Base-by-base conservation (phyloP, 2,888 invertebrate species). In the Nephrotoma guestfalica region DNA sequence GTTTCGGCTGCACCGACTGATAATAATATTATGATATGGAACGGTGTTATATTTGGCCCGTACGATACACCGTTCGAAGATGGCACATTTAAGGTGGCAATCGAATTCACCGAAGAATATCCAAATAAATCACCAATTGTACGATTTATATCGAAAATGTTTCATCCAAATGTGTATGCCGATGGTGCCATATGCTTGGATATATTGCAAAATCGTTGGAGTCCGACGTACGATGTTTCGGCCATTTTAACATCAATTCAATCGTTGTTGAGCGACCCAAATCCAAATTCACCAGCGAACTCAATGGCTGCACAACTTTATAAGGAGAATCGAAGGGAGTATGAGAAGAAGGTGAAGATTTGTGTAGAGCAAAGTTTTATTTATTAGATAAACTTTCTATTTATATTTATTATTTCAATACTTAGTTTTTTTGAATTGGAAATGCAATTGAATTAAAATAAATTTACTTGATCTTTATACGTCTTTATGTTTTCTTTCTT, bases 11-110 rank as follows among this genome's bases (percentile, higher is more conserved):
- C 99, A 88, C 99, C 99, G 87, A 99, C 99, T 89, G 99, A 99
- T 93, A 99, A 99, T 93, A 99, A 99, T 93, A 99, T 99, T 91
- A 98, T 99, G 97, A 96, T 99, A 92, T 99, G 99, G 99, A 99
- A 99, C 94, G 99, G 99, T 91, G 99, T 99, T 91, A 99, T 99
- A 94, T 99, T 99, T 93, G 99, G 99, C 90, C 99, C 99, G 90
- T 98, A 98, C 92, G 99, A 99, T 92, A 97, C 97, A 89, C 97
- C 97, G 84, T 97, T 99, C 92, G 99, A 99, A 93, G 99, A 99
- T 94, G 99, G 99, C 88, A 99, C 99, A 88, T 99, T 99, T 92
- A 99, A 99, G 93, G 94, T 99, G 91, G 98, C 98, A 89, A 97
- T 99, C 94, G 99, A 99, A 94, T 99, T 99, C 93, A 99, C 99